Conservation (phyloP, 2,797 vertebrate genomes). For the Notamacropus eugenii region DNA sequence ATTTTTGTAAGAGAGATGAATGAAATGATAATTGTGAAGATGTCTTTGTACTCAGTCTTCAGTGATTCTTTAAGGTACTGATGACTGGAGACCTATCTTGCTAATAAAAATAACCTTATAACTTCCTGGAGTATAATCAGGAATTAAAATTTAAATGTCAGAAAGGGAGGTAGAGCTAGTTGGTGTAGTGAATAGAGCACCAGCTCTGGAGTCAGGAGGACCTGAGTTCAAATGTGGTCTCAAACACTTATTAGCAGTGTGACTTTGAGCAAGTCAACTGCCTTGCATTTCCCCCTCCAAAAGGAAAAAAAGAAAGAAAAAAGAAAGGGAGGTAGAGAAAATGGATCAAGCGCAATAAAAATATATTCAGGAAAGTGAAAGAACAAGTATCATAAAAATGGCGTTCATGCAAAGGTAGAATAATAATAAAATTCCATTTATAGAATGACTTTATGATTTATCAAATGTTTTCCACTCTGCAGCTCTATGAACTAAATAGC, state of each 20-base stretch:
- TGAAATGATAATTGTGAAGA: constrained; percentile 55
- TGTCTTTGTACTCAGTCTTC: constrained; percentile 45
- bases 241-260: no score
- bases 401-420: background rate
- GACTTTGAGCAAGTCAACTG: no score
- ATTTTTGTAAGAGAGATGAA: constrained; percentile 51
- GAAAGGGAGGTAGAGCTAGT: constrained; percentile 37
- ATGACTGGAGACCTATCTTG: constrained; percentile 53
- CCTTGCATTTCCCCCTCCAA: no score
- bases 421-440: background rate
- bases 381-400: constrained; percentile 43
- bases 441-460: no score
- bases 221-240: no score
- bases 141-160: constrained; percentile 60
- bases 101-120: constrained; percentile 66
- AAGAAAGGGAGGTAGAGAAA: constrained; percentile 41
- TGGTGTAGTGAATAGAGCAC: no score
- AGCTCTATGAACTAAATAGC: no score
- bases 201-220: no score
- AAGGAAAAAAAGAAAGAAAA: no score
- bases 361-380: constrained; percentile 31
- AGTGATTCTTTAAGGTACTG: constrained; percentile 50
- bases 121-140: constrained; percentile 50
- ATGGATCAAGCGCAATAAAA: constrained; percentile 37
- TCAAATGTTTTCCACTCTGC: no score